Conservation (phyloP, 2,113 vertebrate species). For the Aphyosemion australe region DNA sequence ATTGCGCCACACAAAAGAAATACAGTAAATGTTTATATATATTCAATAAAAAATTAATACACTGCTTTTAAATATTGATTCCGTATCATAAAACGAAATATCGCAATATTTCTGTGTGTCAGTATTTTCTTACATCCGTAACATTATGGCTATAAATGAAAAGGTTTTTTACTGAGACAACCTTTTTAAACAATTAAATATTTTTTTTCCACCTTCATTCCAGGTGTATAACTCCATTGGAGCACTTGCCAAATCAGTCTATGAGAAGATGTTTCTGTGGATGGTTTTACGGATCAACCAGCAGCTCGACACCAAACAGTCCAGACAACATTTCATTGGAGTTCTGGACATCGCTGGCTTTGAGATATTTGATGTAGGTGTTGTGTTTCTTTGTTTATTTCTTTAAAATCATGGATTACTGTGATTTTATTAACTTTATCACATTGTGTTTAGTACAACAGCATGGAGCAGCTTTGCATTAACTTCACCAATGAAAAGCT, state of each 20-base stretch:
- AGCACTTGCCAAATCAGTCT: constrained; percentile 22
- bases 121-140: too few species aligned
- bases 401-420: fast-evolving
- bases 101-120: too few species aligned
- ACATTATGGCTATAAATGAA: too few species aligned
- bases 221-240: constrained; percentile 22
- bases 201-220: background rate
- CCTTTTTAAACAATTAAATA: too few species aligned
- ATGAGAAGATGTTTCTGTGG: constrained; percentile 32
- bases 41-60: too few species aligned
- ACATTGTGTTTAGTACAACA: constrained; percentile 72
- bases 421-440: background rate
- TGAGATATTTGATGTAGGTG: constrained; percentile 29
- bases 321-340: constrained; percentile 28
- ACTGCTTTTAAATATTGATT: too few species aligned
- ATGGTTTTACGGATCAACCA: constrained; percentile 27
- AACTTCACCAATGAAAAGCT: constrained; percentile 80
- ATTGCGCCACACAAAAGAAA: too few species aligned
- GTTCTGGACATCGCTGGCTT: constrained; percentile 30
- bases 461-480: constrained; percentile 86
- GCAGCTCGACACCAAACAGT: constrained; percentile 25
- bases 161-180: too few species aligned
- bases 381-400: background rate
- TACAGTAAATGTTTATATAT: too few species aligned
- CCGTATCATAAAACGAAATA: too few species aligned